phyloP scores from a whole-genome alignment of 2,797 vertebrate genomes.

The Pangasius sanitwongsei region DNA sequence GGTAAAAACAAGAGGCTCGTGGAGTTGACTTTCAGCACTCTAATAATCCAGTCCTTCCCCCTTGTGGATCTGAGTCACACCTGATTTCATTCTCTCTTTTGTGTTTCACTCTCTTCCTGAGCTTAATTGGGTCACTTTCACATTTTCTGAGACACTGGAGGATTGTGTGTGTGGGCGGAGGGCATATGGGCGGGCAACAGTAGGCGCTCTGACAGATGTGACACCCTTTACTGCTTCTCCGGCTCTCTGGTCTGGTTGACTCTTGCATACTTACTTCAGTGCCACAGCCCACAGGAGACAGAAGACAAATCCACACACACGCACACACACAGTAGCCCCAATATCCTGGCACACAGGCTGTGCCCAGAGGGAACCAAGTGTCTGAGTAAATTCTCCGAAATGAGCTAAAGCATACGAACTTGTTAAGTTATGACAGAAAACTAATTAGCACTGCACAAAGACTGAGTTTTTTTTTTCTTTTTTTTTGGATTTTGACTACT shows the following conservation, averaged over 20 bases:
- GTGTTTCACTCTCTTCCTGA: constrained; percentile 42
- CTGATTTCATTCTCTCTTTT: constrained; percentile 52
- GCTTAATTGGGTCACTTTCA: constrained; percentile 76
- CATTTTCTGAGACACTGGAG: constrained; percentile 63
- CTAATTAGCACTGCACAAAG: neutral
- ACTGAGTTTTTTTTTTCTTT: neutral
- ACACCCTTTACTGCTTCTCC: constrained; percentile 23
- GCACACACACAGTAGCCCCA: neutral
- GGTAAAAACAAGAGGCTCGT: neutral
- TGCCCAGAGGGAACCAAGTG: constrained; percentile 23
- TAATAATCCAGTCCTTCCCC: constrained; percentile 27
- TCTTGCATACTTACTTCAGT: neutral
- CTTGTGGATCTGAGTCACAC: constrained; percentile 44
- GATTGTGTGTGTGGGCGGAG: constrained; percentile 29
- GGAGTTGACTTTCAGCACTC: neutral
- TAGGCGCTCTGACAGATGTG: constrained; percentile 44
- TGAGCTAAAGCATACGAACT: neutral
- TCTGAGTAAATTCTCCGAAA: neutral
- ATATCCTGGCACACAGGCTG: constrained; percentile 13
- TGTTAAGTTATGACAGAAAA: neutral
- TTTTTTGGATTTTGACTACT: neutral
- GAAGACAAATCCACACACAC: neutral
- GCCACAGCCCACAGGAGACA: constrained; percentile 14
- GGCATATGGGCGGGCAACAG: constrained; percentile 29
- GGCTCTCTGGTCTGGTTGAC: neutral